Conservation (phyloP, 2,888 invertebrate genomes). For the Rhogogaster chlorosoma region DNA sequence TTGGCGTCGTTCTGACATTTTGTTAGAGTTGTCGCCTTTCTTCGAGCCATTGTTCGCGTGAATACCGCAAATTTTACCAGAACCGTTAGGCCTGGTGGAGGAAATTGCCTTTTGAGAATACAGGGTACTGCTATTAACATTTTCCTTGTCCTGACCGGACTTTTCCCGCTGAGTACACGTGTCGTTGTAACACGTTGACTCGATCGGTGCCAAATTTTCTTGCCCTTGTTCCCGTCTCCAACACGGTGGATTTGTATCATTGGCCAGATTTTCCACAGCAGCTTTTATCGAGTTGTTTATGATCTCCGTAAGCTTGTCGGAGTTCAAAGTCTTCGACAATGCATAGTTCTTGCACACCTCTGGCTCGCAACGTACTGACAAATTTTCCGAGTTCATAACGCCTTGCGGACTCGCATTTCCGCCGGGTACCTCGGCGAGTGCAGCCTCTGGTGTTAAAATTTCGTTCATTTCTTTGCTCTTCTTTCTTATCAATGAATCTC, state of each 20-base stretch:
- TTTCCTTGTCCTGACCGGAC: slow-evolving; percentile 20
- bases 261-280: slow-evolving; percentile 64
- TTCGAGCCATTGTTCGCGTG: not conserved
- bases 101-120: not conserved
- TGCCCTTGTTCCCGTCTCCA: not conserved
- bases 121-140: not conserved
- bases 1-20: not conserved
- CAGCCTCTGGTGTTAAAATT: slow-evolving; percentile 12
- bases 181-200: not conserved
- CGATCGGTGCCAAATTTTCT: not conserved
- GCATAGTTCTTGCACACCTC: slow-evolving; percentile 12
- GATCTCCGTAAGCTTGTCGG: slow-evolving; percentile 61
- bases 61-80: not conserved
- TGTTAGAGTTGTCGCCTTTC: not conserved
- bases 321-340: slow-evolving; percentile 42
- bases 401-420: not conserved
- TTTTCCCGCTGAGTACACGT: not conserved
- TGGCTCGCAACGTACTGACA: not conserved
- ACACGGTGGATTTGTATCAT: slow-evolving; percentile 50
- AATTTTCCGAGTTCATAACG: not conserved
- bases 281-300: slow-evolving; percentile 67
- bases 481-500: not conserved
- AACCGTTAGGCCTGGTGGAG: not conserved
- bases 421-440: not conserved
- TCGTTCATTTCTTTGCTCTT: slow-evolving; percentile 20